Conservation (phyloP, 1,140 invertebrate genomes). For the Radopholus similis region DNA sequence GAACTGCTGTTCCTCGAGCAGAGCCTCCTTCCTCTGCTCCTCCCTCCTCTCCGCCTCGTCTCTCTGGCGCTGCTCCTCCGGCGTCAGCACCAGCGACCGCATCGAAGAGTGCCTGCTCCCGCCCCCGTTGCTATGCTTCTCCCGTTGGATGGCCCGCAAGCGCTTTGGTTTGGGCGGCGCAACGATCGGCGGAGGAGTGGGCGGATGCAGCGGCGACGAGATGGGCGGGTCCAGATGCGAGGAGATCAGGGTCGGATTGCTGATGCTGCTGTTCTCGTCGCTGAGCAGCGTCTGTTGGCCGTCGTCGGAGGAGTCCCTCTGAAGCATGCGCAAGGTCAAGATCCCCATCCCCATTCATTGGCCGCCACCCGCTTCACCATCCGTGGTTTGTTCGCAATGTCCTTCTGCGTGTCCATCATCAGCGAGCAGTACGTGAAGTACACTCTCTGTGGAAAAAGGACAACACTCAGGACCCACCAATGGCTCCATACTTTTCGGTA, state of each 20-base stretch:
- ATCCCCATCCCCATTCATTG: background rate
- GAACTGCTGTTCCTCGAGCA: background rate
- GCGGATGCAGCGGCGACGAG: no score
- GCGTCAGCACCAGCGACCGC: background rate
- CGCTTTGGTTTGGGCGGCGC: no score
- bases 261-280: conserved; percentile 5
- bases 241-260: no score
- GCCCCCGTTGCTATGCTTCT: no score
- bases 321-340: background rate
- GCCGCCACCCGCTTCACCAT: background rate
- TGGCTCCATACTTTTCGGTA: no score
- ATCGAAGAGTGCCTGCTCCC: background rate
- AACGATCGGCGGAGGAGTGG: no score
- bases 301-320: background rate
- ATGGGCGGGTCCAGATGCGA: no score
- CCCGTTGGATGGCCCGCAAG: no score
- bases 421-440: conserved; percentile 57
- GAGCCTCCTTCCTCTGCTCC: background rate
- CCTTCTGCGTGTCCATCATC: conserved; percentile 14
- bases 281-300: conserved; percentile 9
- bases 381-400: background rate
- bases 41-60: background rate
- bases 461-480: no score
- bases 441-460: no score
- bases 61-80: background rate